A percentile compares a stretch with the other conserved stretches of the same genome.
Evolutionary conservation across 2,797 vertebrate species (phyloP).

Genomic region (Lagocephalus sceleratus): DNA sequence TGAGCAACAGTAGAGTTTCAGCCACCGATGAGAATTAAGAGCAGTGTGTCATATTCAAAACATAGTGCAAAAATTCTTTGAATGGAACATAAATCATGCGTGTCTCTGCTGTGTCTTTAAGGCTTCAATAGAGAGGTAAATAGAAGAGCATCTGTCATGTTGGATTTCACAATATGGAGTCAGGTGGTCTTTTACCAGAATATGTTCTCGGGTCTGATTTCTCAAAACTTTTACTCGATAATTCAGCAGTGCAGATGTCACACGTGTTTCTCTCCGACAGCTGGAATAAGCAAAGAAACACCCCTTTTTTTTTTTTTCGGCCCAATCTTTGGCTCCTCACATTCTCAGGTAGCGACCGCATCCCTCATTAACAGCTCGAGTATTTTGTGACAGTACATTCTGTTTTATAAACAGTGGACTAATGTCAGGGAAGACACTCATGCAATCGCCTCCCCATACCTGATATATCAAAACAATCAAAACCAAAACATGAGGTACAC

Average conservation of each 20-base stretch:
- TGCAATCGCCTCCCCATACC: slow-evolving; percentile 60
- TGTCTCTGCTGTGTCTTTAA: slow-evolving; percentile 44
- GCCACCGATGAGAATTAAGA: slow-evolving; percentile 22
- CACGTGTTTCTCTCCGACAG: slow-evolving; percentile 12
- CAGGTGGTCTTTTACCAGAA: slow-evolving; percentile 7
- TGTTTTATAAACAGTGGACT: slow-evolving; percentile 45
- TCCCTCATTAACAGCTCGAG: slow-evolving; percentile 24
- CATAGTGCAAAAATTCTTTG: slow-evolving; percentile 52
- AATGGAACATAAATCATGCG: slow-evolving; percentile 17
- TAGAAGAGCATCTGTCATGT: slow-evolving; percentile 18
- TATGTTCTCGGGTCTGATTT: slow-evolving; percentile 9
- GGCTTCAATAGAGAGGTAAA: slow-evolving; percentile 56
- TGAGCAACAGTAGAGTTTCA: background rate
- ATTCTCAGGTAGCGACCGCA: slow-evolving; percentile 30
- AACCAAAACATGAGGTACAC: slow-evolving; percentile 53
- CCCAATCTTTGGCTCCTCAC: slow-evolving; percentile 37
- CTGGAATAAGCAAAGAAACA: slow-evolving; percentile 7
- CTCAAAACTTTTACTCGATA: background rate
- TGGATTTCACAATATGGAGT: background rate
- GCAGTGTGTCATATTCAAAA: slow-evolving; percentile 29
- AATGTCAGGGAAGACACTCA: slow-evolving; percentile 58
- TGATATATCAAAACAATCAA: slow-evolving; percentile 62
- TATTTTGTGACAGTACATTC: slow-evolving; percentile 60
- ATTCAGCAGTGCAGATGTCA: slow-evolving; percentile 21
- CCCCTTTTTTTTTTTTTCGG: slow-evolving; percentile 29